phyloP scores from a whole-genome alignment of 2,113 vertebrate species.

The Camelus bactrianus region DNA sequence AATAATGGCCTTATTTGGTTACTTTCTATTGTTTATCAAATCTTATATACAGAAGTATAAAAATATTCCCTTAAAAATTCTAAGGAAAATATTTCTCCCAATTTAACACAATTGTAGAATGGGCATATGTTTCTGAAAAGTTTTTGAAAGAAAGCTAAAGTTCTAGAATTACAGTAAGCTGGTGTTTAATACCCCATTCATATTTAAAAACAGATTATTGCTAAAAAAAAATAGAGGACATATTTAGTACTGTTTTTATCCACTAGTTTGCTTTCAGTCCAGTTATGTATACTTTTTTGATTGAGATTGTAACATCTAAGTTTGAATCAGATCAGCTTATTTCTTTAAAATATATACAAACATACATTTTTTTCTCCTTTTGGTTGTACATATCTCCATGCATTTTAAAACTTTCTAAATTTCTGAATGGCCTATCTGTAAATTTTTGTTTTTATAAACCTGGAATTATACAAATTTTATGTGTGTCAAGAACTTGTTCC shows the following conservation, averaged over 20 bases:
- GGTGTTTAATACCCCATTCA: constrained; percentile 41
- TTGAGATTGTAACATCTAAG: constrained; percentile 69
- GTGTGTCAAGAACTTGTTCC: constrained; percentile 84
- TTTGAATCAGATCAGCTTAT: constrained; percentile 81
- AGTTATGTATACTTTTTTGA: constrained; percentile 59
- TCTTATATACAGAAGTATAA: constrained; percentile 69
- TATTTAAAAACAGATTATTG: constrained; percentile 71
- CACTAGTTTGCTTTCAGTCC: constrained; percentile 79
- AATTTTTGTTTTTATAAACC: constrained; percentile 79
- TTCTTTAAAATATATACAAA: constrained; percentile 54
- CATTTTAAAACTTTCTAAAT: constrained; percentile 67
- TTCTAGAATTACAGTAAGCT: constrained; percentile 68
- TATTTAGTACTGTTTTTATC: constrained; percentile 74
- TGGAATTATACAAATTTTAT: constrained; percentile 81
- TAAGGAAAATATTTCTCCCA: constrained; percentile 72
- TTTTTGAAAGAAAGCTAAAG: constrained; percentile 57
- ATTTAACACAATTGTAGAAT: constrained; percentile 22
- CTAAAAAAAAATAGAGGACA: constrained; percentile 67
- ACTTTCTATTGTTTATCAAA: constrained; percentile 83
- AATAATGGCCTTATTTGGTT: constrained; percentile 83
- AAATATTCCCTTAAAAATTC: constrained; percentile 74
- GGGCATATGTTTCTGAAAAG: constrained; percentile 54
- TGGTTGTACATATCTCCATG: constrained; percentile 80
- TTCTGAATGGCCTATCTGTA: constrained; percentile 76
- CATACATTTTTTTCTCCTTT: constrained; percentile 50